These are phyloP conservation scores for Smittia sp. DNA, from an alignment of 2,888 invertebrate genomes.

Conservation along the genomic window DNA sequence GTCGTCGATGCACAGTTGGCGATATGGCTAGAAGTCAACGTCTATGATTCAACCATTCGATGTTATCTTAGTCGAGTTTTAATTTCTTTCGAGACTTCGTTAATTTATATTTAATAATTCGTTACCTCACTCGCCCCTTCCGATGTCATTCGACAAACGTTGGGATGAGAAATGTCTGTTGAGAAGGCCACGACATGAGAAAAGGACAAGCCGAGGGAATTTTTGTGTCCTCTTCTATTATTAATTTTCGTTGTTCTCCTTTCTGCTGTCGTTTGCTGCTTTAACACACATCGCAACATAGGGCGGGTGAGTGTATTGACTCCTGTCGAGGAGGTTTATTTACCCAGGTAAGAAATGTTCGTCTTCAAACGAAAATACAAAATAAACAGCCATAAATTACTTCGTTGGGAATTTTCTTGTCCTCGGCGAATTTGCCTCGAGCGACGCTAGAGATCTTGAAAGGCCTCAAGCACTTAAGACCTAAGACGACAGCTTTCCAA, in stretches of 20 bases:
- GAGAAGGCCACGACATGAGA: conserved; percentile 11
- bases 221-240: conserved; percentile 28
- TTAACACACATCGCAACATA: conserved; percentile 1
- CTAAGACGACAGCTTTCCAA: conserved; percentile 3
- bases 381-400: conserved; percentile 41
- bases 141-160: conserved; percentile 30
- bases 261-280: neutral
- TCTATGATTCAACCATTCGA: neutral
- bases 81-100: conserved; percentile 20
- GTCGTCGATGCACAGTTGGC: no score
- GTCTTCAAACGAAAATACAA: conserved; percentile 34
- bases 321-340: conserved; percentile 35
- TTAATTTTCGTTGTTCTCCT: conserved; percentile 30
- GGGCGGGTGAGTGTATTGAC: conserved; percentile 28
- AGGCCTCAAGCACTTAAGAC: conserved; percentile 19
- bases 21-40: neutral
- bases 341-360: conserved; percentile 35
- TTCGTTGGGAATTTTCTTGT: neutral
- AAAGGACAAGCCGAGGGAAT: conserved; percentile 20
- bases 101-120: conserved; percentile 40
- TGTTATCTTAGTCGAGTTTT: neutral
- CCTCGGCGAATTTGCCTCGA: conserved; percentile 2
- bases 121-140: neutral
- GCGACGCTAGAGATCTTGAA: conserved; percentile 5
- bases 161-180: conserved; percentile 24